Evolutionary conservation across 2,888 invertebrate species (phyloP).

Genomic region (Oxyscelio sp.): DNA sequence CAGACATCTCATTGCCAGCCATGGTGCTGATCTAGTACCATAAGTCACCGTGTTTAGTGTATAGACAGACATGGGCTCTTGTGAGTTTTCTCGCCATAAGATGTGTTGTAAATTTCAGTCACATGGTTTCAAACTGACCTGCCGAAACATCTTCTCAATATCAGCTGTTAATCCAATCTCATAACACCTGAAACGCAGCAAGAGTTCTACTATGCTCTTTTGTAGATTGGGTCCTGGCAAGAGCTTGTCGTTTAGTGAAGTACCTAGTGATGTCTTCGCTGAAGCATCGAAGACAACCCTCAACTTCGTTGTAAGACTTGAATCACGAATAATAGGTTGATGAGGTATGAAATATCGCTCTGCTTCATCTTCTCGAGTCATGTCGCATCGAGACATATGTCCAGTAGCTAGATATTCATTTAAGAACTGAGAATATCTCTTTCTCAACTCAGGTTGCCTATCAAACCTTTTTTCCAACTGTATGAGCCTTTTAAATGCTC

Average conservation of each 20-base stretch:
- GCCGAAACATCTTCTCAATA: conserved; percentile 27
- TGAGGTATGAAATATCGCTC: background rate
- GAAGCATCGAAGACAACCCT: conserved; percentile 11
- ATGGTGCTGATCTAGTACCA: conserved; percentile 22
- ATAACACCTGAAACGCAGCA: conserved; percentile 32
- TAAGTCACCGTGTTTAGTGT: conserved; percentile 36
- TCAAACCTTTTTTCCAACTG: background rate
- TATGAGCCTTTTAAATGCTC: conserved; percentile 31
- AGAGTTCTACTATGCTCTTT: conserved; percentile 27
- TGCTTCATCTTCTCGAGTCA: background rate
- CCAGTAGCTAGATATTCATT: background rate
- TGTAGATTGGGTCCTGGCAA: conserved; percentile 16
- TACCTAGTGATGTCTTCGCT: background rate
- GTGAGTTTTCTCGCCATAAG: conserved; percentile 5
- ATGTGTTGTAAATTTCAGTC: conserved; percentile 23
- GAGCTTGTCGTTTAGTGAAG: conserved; percentile 18
- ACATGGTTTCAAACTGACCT: background rate
- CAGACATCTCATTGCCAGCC: conserved; percentile 39
- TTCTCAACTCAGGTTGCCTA: background rate
- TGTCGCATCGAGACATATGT: background rate
- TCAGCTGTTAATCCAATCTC: conserved; percentile 31
- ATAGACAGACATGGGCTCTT: conserved; percentile 1
- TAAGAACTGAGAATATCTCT: conserved; percentile 47
- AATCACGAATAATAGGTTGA: background rate
- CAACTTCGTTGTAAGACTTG: background rate